Percentiles rank a stretch among this genome's conserved stretches.
These are phyloP conservation scores for Eciton burchellii DNA, from an alignment of 1,140 invertebrate genomes.

Conservation along the genomic window DNA sequence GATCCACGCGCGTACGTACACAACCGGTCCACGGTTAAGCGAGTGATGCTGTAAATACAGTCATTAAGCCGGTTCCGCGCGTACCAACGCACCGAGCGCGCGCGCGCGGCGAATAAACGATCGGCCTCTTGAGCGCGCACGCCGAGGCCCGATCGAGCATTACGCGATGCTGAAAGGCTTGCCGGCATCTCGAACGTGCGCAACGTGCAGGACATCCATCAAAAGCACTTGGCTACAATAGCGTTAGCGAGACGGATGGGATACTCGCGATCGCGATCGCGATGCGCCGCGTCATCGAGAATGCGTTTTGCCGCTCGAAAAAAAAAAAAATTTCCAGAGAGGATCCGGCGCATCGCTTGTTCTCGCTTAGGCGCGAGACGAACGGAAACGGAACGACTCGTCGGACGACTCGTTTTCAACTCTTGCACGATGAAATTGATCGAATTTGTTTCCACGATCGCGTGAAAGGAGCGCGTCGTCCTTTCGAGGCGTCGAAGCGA, in stretches of 20 bases:
- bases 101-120: constrained; percentile 39
- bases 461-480: too few relatives aligned
- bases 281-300: constrained; percentile 10
- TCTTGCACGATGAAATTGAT: too few relatives aligned
- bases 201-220: constrained; percentile 51
- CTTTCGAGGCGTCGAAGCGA: too few relatives aligned
- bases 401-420: too few relatives aligned
- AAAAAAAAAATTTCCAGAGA: too few relatives aligned
- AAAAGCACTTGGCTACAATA: constrained; percentile 29
- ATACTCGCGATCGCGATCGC: background rate
- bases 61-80: constrained; percentile 45
- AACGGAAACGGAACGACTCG: too few relatives aligned
- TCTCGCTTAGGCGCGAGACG: too few relatives aligned
- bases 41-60: constrained; percentile 56
- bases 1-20: constrained; percentile 44
- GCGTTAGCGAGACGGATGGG: constrained; percentile 16
- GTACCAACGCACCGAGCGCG: constrained; percentile 13
- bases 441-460: too few relatives aligned
- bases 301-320: too few relatives aligned
- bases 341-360: too few relatives aligned
- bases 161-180: constrained; percentile 7
- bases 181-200: constrained; percentile 12
- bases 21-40: constrained; percentile 60
- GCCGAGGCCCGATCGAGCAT: constrained; percentile 17
- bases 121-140: constrained; percentile 32